Evolutionary conservation across 2,113 vertebrate species (phyloP), one percentile per base, ranked within the genome.

Genomic region (Mobula birostris): DNA sequence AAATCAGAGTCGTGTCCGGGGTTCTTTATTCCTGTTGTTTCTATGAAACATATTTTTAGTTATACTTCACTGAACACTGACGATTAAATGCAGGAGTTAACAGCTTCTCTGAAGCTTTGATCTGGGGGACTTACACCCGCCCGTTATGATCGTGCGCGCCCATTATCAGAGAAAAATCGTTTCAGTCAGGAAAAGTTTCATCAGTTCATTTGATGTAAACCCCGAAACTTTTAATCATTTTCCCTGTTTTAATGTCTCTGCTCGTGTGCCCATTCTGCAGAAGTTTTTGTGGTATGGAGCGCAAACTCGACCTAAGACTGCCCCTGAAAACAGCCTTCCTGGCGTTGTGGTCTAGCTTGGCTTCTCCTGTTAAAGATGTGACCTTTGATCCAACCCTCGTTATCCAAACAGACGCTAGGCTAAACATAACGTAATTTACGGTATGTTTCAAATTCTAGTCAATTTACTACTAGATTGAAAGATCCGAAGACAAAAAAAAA

Each of bases 371-470:
- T 15, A 74, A 27, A 74, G 68, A 14, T 91, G n/a, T 36, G 63
- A 4, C 61, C n/a, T 8, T 32, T 36, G 63, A 91, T 21, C 40
- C 36, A 70, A 4, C 2, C 32, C 8, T 70, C 36, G 56, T 61
- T 61, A 61, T 56, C 21, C 88, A 91, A 66, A 70, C 6, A 91
- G 48, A 87, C 21, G 2, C 82, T 4, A 70, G n/a, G 77, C 95
- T 97, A 96, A 97, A 97, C 97, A 97, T 97, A 97, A 94, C 95
- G 83, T 63, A 94, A 68, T 14, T 24, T 93, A 94, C 36, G 95
- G 95, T 95, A 94, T 95, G 95, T 95, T 96, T 96, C 96, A 95
- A 95, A 96, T 97, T 96, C 95, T 95, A 94, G 72, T 94, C 94
- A 94, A 95, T 95, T 94, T 87, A 88, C 58, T 96, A 94, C 95